Evolutionary conservation across 2,113 vertebrate genomes (phyloP).

Genomic region (Ibidorhyncha struthersii): DNA sequence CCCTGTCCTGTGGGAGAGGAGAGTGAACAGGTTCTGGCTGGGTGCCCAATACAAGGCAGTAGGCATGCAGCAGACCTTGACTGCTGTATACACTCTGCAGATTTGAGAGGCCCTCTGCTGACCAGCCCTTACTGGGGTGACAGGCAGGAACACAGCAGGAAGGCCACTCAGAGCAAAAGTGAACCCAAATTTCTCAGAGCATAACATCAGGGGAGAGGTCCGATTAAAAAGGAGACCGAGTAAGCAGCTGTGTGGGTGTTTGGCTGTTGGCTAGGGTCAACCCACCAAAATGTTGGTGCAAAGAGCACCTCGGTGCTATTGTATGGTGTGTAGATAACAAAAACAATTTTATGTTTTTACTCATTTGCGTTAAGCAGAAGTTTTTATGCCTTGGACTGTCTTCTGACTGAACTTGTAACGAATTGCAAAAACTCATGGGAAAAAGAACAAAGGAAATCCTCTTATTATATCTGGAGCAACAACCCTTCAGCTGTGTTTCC

Average conservation of each 20-base stretch:
- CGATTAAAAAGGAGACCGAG: not conserved
- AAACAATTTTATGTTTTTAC: not conserved
- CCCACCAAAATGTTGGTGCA: not conserved
- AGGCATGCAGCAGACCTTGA: not conserved
- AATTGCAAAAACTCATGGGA: not conserved
- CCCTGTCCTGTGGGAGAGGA: not conserved
- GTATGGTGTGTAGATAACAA: not conserved
- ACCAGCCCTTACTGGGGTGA: not conserved
- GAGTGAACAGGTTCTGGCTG: not conserved
- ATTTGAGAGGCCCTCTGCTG: not conserved
- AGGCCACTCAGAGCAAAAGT: not conserved
- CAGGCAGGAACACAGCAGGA: not conserved
- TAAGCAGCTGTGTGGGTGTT: not conserved
- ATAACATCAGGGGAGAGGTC: not conserved
- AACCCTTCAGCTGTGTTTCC: not conserved
- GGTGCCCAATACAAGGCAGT: not conserved
- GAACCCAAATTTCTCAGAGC: not conserved
- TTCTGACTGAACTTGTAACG: not conserved
- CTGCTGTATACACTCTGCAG: no score
- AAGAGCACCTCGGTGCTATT: not conserved
- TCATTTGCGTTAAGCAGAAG: not conserved
- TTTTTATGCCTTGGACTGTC: not conserved
- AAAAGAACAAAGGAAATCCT: constrained; percentile 29
- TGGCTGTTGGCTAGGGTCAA: not conserved
- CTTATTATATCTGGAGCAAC: not conserved